phyloP scores from a whole-genome alignment of 2,113 vertebrate genomes.

The Coracopsis vasa region DNA sequence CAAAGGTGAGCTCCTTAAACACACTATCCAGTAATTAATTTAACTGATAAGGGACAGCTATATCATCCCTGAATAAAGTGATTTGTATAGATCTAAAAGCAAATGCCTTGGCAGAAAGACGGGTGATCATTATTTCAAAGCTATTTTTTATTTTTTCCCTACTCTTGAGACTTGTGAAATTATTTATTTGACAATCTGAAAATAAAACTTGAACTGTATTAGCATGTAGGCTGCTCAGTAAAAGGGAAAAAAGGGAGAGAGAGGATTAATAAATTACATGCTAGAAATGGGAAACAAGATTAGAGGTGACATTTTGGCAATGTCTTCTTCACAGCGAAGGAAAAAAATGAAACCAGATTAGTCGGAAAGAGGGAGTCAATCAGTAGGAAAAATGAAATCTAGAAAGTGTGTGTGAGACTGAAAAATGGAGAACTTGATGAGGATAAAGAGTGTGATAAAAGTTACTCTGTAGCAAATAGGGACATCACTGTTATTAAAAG shows the following conservation, averaged over 20 bases:
- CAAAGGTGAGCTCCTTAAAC: slow-evolving; percentile 35
- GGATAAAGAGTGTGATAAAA: neutral
- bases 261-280: slow-evolving; percentile 68
- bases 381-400: slow-evolving; percentile 22
- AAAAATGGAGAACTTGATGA: slow-evolving; percentile 44
- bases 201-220: slow-evolving; percentile 70
- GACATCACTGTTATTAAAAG: neutral
- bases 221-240: slow-evolving; percentile 65
- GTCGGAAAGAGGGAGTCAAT: slow-evolving; percentile 53
- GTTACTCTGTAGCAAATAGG: neutral
- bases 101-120: neutral
- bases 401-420: slow-evolving; percentile 3
- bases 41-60: slow-evolving; percentile 29
- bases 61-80: slow-evolving; percentile 29
- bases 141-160: slow-evolving; percentile 51
- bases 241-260: neutral
- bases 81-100: slow-evolving; percentile 47
- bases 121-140: slow-evolving; percentile 73
- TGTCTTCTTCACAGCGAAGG: slow-evolving; percentile 44
- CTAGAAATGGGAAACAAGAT: slow-evolving; percentile 68
- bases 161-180: slow-evolving; percentile 67
- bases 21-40: slow-evolving; percentile 68
- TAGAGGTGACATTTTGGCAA: slow-evolving; percentile 70
- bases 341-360: slow-evolving; percentile 48
- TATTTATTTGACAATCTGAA: slow-evolving; percentile 81